These are phyloP conservation scores for Sebastes glaucus DNA, from an alignment of 2,797 vertebrate genomes.

Conservation along the genomic window DNA sequence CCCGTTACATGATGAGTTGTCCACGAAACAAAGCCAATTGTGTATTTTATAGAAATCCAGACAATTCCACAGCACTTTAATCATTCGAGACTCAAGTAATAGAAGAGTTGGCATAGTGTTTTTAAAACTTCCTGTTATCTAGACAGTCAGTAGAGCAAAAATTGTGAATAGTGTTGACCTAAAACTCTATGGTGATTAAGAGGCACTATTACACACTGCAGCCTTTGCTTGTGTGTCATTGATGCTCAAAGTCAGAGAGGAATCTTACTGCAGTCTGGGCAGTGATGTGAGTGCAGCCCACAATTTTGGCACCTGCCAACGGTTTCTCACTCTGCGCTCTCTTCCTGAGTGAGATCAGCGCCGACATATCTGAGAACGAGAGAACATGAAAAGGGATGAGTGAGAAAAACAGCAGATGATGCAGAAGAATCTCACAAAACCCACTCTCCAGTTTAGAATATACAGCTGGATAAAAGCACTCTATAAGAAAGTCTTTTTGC, in stretches of 20 bases:
- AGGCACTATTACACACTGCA: neutral
- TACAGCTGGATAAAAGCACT: neutral
- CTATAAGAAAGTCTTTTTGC: neutral
- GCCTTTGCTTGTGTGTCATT: neutral
- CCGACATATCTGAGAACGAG: slow-evolving; percentile 87
- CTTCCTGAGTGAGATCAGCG: slow-evolving; percentile 95
- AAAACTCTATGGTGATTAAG: neutral
- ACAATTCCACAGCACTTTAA: neutral
- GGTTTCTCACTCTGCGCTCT: slow-evolving; percentile 96
- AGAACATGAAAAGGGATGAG: slow-evolving; percentile 10
- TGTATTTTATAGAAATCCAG: neutral
- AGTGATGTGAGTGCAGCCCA: slow-evolving; percentile 97
- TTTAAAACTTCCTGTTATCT: neutral
- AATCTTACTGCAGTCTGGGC: slow-evolving; percentile 94
- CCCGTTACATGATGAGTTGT: neutral
- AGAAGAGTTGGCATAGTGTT: neutral
- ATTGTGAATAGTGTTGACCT: neutral
- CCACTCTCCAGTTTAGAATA: neutral
- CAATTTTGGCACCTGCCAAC: slow-evolving; percentile 94
- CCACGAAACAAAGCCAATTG: neutral
- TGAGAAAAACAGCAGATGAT: slow-evolving; percentile 1
- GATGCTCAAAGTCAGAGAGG: slow-evolving; percentile 23
- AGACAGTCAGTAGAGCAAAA: neutral
- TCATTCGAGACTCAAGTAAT: neutral
- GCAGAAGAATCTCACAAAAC: neutral